A percentile compares a stretch with the other conserved stretches of the same genome.
phyloP scores from a whole-genome alignment of 1,140 invertebrate species.

The Zeugodacus cucurbitae region DNA sequence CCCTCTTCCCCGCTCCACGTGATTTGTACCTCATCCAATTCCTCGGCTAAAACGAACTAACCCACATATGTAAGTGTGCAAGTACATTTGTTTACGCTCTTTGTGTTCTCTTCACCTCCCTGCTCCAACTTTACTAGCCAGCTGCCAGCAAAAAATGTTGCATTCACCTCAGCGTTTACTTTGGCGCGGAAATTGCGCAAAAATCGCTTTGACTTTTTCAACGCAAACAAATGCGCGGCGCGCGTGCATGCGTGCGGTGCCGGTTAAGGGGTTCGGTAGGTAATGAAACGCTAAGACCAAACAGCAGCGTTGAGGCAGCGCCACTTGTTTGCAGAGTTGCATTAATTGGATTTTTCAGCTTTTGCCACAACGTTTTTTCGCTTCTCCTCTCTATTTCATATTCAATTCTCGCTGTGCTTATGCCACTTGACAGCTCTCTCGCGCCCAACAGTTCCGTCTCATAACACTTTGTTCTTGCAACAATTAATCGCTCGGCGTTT shows the following conservation, averaged over 20 bases:
- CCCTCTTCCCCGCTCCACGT: background rate
- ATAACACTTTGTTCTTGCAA: background rate
- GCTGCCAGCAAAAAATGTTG: background rate
- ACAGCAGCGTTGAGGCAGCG: background rate
- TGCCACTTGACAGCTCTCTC: background rate
- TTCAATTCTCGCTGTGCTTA: background rate
- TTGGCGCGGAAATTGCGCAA: background rate
- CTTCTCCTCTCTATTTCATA: background rate
- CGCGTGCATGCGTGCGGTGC: background rate
- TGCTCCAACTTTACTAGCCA: background rate
- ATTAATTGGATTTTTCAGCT: constrained; percentile 38
- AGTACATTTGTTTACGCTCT: background rate
- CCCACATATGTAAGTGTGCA: background rate
- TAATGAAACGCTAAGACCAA: background rate
- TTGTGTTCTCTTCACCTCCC: background rate
- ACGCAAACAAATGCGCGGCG: background rate
- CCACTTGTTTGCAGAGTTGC: constrained; percentile 30
- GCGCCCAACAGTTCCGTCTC: constrained; percentile 13
- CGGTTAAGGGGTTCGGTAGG: background rate
- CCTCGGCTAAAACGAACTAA: background rate
- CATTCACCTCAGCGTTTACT: background rate
- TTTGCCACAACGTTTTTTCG: background rate
- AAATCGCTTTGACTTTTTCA: constrained; percentile 26
- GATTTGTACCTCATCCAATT: background rate
- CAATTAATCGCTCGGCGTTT: too few species aligned